Base-by-base conservation (phyloP, 2,888 invertebrate genomes). In the Agonopterix alstromeriana region DNA sequence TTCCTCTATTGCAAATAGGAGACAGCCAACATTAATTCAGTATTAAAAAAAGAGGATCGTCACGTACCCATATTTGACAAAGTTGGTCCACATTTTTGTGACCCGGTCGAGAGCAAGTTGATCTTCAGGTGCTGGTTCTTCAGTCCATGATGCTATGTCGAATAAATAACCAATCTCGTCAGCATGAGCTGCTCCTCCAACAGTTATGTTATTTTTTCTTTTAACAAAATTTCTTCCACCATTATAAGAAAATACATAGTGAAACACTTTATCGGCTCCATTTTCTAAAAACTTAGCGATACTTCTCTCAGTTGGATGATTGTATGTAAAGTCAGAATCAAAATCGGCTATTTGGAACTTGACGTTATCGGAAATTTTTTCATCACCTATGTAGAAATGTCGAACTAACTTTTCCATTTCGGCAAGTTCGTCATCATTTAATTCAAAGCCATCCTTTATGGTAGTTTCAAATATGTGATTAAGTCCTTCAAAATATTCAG, bases 111-210 rank as follows among this genome's bases (percentile, higher is more conserved):
- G 59, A 12, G 61, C 55, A 8, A 56, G 12, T 27, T 57, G 54
- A 49, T 68, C 68, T 11, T 60, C 52, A 17, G 44, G 9, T 42
- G 38, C 46, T 1, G 49, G 48, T 1, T 35, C 17, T 17, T 52
- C 50, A 10, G 43, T 46, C n/a, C 60, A 45, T 1, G 42, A 50
- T 0, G 55, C 51, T n/a, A 60, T 42, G 11, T 69, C 66, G 43
- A 71, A 72, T 11, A 73, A 46, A 49, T 71, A 73, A 0, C 65
- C 67, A 4, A 70, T 27, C n/a, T 71, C 67, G 45, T 82, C 82
- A 2, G 54, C 62, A 46, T 70, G 69, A 0, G 53, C 45, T 2
- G 65, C 69, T 0, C 67, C 67, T 0, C 49, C 55, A 0, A 35
- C 45, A 0, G 58, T 64, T 10, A 70, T 46, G 14, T 63, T 64